Evolutionary conservation across 2,797 vertebrate species (phyloP).

Genomic region (Cossypha polioptera): DNA sequence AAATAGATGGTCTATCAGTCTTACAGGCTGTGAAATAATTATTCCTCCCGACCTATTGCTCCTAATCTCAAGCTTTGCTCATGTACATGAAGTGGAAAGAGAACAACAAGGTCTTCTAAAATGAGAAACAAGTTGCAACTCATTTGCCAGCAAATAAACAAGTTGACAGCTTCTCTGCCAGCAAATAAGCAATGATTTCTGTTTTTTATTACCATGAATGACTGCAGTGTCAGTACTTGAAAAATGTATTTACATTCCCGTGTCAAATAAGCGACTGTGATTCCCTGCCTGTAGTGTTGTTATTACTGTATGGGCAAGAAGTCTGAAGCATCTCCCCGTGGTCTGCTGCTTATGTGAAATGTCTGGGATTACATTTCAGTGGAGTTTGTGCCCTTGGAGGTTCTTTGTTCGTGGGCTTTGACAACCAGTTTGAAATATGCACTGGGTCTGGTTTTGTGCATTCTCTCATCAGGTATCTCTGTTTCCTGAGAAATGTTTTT

Average conservation of each 20-base stretch:
- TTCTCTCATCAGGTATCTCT: not conserved
- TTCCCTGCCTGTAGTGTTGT: not conserved
- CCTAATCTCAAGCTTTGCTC: not conserved
- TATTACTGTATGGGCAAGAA: not conserved
- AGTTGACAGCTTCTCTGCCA: conserved; percentile 1
- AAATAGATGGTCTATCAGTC: not conserved
- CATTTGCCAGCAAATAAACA: conserved; percentile 28
- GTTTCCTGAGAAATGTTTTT: not conserved
- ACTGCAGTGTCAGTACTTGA: not conserved
- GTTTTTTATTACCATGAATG: not conserved
- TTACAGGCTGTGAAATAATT: not conserved
- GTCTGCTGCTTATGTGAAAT: not conserved
- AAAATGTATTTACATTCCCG: not conserved
- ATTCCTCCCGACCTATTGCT: not conserved
- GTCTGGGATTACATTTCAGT: not conserved
- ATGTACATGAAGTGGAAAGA: not conserved
- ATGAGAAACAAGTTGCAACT: not conserved
- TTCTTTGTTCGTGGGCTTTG: not conserved
- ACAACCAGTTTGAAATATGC: not conserved
- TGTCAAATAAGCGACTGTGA: not conserved
- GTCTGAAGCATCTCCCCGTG: not conserved
- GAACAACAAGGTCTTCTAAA: not conserved
- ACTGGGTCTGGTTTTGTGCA: not conserved
- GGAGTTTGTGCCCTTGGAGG: not conserved
- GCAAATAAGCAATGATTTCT: conserved; percentile 22